Conservation (phyloP, 2,113 vertebrate genomes). For the Plectropomus leopardus region DNA sequence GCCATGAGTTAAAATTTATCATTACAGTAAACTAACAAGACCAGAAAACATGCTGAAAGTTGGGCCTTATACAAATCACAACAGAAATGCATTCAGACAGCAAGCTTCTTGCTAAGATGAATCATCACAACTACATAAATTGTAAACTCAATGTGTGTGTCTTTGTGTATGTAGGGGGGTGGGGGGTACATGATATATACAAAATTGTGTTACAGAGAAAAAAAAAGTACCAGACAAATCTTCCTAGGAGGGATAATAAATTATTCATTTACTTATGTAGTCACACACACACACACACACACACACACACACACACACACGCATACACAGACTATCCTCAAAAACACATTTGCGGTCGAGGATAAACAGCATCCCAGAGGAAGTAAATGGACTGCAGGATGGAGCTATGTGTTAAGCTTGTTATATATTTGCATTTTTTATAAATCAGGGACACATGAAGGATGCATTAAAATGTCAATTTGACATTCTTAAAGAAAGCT, state of each 20-base stretch:
- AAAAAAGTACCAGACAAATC: constrained; percentile 42
- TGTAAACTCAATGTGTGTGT: constrained; percentile 28
- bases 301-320: not conserved
- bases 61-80: constrained; percentile 24
- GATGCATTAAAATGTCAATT: constrained; percentile 15
- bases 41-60: constrained; percentile 25
- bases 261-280: constrained; percentile 49
- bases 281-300: not conserved
- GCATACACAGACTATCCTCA: constrained; percentile 7
- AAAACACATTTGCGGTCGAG: constrained; percentile 5
- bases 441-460: not conserved
- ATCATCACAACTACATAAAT: constrained; percentile 32
- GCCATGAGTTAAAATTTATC: constrained; percentile 10
- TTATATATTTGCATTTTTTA: constrained; percentile 6
- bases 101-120: constrained; percentile 28
- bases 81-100: constrained; percentile 20
- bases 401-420: not conserved
- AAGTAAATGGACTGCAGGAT: constrained; percentile 1
- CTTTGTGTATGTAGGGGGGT: not conserved
- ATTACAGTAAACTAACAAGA: constrained; percentile 45
- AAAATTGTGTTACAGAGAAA: constrained; percentile 23
- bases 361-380: constrained; percentile 11
- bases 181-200: constrained; percentile 5
- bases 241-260: constrained; percentile 41
- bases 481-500: not conserved